Conservation (phyloP, 2,113 vertebrate genomes). For the Panthera uncia region DNA sequence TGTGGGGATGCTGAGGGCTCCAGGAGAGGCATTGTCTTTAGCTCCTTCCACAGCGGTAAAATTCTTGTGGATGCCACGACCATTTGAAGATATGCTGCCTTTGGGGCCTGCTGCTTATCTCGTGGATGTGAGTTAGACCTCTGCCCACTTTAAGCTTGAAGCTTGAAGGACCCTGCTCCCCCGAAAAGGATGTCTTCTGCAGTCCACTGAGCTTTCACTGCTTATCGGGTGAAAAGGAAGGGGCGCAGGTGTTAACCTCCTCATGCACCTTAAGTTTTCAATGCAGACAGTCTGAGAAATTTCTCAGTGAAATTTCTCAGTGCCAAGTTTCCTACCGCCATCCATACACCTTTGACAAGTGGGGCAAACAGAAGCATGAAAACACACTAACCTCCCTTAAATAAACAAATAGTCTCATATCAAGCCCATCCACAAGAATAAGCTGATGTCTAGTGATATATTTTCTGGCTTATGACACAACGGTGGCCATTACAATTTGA, state of each 20-base stretch:
- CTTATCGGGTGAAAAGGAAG: neutral
- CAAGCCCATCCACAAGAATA: neutral
- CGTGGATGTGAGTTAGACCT: neutral
- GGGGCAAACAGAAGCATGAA: neutral
- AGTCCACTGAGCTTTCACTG: neutral
- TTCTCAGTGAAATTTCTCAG: constrained; percentile 38
- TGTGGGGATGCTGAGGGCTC: neutral
- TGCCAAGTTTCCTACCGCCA: neutral
- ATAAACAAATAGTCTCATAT: neutral
- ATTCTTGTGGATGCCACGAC: rapidly evolving
- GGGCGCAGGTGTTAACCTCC: neutral
- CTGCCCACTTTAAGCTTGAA: neutral
- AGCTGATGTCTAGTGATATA: neutral
- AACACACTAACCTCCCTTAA: neutral
- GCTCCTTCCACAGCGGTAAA: neutral
- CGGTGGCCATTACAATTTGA: neutral
- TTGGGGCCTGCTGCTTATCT: neutral
- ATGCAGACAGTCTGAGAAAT: neutral
- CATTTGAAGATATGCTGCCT: neutral
- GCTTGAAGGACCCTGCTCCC: neutral
- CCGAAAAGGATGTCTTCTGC: neutral
- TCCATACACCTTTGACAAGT: neutral
- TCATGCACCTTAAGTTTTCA: neutral
- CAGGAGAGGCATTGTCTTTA: neutral
- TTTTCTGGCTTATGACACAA: neutral